phyloP scores from a whole-genome alignment of 2,888 invertebrate species.

The Imbricaverruca yamaguchii region DNA sequence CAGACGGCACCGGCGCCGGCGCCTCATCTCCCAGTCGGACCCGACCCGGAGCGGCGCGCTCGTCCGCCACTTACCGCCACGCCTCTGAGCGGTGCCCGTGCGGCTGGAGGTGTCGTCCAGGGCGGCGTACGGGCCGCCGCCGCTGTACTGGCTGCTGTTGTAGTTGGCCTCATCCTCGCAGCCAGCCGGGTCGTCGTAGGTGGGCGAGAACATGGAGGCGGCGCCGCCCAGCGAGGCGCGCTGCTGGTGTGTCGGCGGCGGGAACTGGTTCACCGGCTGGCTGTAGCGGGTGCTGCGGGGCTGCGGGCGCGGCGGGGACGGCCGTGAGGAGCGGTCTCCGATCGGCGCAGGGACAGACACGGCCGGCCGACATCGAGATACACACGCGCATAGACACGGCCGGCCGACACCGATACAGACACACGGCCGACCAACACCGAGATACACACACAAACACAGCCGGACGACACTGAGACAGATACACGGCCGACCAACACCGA shows the following conservation, averaged over 20 bases:
- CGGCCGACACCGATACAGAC: no score
- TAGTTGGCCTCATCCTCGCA: constrained; percentile 86
- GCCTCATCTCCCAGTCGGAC: no score
- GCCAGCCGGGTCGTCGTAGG: constrained; percentile 89
- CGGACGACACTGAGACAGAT: no score
- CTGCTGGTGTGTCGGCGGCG: constrained; percentile 18
- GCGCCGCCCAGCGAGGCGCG: constrained; percentile 37
- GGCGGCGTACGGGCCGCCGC: constrained; percentile 50
- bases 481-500: no score
- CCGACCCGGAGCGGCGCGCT: no score
- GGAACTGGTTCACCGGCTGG: constrained; percentile 19
- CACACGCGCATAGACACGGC: no score
- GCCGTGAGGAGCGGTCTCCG: not conserved
- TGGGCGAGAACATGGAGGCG: constrained; percentile 55
- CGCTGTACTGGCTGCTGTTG: constrained; percentile 64
- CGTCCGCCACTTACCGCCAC: constrained; percentile 27
- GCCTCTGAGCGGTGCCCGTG: constrained; percentile 32
- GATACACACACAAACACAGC: no score
- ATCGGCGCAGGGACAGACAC: not conserved
- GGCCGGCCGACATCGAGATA: no score
- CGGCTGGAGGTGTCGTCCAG: constrained; percentile 68
- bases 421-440: no score
- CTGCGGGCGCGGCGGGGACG: not conserved
- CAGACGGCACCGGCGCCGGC: no score
- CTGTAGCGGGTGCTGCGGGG: constrained; percentile 18